Evolutionary conservation across 1,140 invertebrate genomes (phyloP).

Genomic region (Drosophila tristis): DNA sequence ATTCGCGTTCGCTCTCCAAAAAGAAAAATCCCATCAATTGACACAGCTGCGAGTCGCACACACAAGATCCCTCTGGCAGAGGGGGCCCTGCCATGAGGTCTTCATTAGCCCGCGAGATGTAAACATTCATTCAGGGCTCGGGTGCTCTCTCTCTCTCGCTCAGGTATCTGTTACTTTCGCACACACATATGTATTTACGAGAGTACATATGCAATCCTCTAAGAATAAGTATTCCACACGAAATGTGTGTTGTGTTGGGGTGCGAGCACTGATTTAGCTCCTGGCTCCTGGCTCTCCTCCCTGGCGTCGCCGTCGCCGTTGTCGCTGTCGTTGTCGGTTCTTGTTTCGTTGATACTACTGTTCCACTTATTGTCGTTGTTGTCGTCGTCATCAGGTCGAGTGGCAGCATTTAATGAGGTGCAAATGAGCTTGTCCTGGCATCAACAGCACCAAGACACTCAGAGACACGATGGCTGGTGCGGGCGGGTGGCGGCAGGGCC

Average conservation of each 20-base stretch:
- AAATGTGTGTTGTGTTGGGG: constrained; percentile 17
- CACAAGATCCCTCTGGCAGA: background rate
- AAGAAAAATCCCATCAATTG: constrained; percentile 13
- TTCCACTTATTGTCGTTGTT: constrained; percentile 41
- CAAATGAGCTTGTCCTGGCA: constrained; percentile 80
- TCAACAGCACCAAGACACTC: constrained; percentile 26
- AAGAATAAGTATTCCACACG: constrained; percentile 17
- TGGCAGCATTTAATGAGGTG: constrained; percentile 83
- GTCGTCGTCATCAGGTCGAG: constrained; percentile 72
- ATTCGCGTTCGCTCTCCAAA: too few species aligned
- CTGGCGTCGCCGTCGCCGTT: background rate
- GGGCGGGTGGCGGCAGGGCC: background rate
- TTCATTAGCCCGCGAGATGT: constrained; percentile 35
- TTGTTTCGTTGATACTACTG: constrained; percentile 10
- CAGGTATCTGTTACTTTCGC: constrained; percentile 8
- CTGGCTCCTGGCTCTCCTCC: too few species aligned
- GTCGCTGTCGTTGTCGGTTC: constrained; percentile 19
- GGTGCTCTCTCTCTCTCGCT: background rate
- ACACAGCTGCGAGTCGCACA: background rate
- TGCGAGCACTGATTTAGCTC: constrained; percentile 51
- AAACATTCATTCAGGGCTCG: constrained; percentile 17
- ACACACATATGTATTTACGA: constrained; percentile 3
- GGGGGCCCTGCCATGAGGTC: constrained; percentile 4
- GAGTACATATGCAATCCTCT: too few species aligned
- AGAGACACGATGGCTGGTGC: constrained; percentile 10